Conservation (phyloP, 2,113 vertebrate species). For the Macaca nemestrina region DNA sequence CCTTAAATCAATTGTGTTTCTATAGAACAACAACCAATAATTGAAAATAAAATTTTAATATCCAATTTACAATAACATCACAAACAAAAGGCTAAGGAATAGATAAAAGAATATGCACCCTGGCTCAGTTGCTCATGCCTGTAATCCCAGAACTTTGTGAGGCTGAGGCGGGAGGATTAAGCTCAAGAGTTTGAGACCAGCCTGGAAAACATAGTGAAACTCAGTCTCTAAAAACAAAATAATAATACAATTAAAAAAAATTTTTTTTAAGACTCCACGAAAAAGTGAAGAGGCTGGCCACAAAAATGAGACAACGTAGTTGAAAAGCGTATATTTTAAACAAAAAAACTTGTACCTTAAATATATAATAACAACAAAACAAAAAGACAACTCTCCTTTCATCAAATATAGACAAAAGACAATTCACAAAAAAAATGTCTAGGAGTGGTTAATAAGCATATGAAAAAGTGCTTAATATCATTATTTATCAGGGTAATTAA, state of each 20-base stretch:
- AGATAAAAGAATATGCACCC: not conserved
- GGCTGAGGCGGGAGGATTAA: too few species aligned
- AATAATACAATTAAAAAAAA: not conserved
- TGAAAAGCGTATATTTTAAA: not conserved
- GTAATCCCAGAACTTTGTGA: too few species aligned
- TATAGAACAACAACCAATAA: not conserved
- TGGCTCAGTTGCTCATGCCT: too few species aligned
- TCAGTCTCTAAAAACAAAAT: not conserved
- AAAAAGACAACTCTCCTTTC: not conserved
- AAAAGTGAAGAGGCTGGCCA: not conserved
- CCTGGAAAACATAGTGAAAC: not conserved
- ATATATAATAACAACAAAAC: not conserved
- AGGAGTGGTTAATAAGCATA: not conserved
- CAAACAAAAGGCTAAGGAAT: not conserved
- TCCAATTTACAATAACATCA: not conserved
- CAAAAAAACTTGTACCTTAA: not conserved
- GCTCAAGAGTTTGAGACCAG: too few species aligned
- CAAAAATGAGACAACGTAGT: not conserved
- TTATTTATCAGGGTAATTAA: not conserved
- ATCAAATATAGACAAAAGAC: not conserved
- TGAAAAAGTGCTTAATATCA: not conserved
- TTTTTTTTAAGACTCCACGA: not conserved
- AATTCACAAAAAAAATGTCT: not conserved
- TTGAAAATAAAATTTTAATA: not conserved
- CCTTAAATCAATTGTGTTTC: not conserved